phyloP scores from a whole-genome alignment of 2,888 invertebrate genomes.

The Spicauda simplicius region DNA sequence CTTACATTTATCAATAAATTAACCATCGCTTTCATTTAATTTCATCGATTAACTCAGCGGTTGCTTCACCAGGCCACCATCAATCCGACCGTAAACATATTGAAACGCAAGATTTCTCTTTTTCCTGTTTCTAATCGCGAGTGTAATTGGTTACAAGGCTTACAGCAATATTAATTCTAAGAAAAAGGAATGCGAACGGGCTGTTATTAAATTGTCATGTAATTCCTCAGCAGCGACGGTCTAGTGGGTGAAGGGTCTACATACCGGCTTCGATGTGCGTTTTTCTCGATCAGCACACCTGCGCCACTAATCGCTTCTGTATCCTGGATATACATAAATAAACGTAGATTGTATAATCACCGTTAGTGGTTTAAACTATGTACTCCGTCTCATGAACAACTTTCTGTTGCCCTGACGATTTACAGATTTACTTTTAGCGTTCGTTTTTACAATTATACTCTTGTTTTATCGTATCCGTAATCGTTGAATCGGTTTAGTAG shows the following conservation, averaged over 20 bases:
- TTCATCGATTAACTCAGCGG: conserved; percentile 20
- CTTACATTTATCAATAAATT: conserved; percentile 27
- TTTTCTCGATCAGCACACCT: conserved; percentile 30
- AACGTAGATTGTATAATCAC: conserved; percentile 29
- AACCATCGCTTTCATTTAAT: conserved; percentile 33
- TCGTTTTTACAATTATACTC: not conserved
- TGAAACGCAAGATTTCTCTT: conserved; percentile 33
- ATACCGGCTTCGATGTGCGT: conserved; percentile 21
- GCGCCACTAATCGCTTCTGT: conserved; percentile 26
- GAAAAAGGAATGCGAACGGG: conserved; percentile 36
- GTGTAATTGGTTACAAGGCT: conserved; percentile 37
- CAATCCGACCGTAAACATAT: conserved; percentile 35
- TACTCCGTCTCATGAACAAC: conserved; percentile 2
- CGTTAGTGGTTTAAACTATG: conserved; percentile 1
- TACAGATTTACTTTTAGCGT: not conserved
- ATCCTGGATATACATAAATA: conserved; percentile 28
- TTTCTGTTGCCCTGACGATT: conserved; percentile 13
- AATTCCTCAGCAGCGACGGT: conserved; percentile 28
- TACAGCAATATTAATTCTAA: conserved; percentile 36
- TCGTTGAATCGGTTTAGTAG: not conserved
- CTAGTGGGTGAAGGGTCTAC: conserved; percentile 33
- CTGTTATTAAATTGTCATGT: conserved; percentile 36
- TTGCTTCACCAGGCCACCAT: conserved; percentile 34
- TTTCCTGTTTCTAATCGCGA: conserved; percentile 33
- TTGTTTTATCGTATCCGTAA: not conserved